phyloP scores from a whole-genome alignment of 1,140 invertebrate species.

The Ditylenchus dipsaci region DNA sequence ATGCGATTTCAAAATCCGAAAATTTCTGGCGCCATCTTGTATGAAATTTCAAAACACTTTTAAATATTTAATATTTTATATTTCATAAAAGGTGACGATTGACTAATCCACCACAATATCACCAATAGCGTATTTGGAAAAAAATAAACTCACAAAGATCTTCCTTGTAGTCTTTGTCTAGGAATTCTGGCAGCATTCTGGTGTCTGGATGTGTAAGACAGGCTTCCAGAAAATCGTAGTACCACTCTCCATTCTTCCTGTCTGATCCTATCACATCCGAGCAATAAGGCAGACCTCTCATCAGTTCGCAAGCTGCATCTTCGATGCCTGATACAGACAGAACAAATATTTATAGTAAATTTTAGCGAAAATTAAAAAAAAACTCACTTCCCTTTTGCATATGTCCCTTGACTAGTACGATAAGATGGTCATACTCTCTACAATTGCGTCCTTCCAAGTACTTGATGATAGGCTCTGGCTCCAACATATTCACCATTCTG shows the following conservation, averaged over 20 bases:
- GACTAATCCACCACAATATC: no score
- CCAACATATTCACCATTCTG: conserved; percentile 5
- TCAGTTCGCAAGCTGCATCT: conserved; percentile 17
- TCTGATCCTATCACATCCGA: conserved; percentile 9
- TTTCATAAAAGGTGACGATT: no score
- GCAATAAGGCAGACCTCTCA: conserved; percentile 20
- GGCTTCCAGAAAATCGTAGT: conserved; percentile 28
- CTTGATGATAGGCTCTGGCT: conserved; percentile 15
- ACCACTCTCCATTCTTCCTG: conserved; percentile 17
- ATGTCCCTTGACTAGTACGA: conserved; percentile 5
- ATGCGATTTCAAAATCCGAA: no score
- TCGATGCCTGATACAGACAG: conserved; percentile 8
- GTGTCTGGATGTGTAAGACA: conserved; percentile 16
- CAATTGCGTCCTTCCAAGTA: conserved; percentile 3
- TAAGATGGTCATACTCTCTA: conserved; percentile 16
- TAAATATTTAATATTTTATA: no score
- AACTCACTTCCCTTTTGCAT: conserved; percentile 12
- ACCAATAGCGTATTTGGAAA: no score
- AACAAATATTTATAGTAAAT: neutral
- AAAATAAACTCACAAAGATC: conserved; percentile 9
- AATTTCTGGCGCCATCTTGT: no score
- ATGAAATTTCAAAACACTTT: no score
- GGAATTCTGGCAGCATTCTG: conserved; percentile 4
- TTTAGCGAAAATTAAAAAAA: neutral
- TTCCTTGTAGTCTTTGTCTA: conserved; percentile 19